These are phyloP conservation scores for Drosophila burlai DNA, from an alignment of 1,140 invertebrate species.

Conservation along the genomic window DNA sequence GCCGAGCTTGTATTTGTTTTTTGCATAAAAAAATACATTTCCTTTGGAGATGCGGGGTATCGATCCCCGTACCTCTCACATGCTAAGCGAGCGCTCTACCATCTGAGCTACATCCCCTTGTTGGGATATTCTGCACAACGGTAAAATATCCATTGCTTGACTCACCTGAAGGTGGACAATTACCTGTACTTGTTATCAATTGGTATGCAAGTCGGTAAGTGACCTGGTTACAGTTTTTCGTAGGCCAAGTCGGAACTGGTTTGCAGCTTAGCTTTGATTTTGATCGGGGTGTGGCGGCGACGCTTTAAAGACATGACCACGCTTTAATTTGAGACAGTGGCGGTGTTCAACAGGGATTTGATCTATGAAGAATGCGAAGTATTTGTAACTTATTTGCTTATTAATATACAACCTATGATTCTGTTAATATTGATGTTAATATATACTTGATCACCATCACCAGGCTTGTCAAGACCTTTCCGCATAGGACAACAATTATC, in stretches of 20 bases:
- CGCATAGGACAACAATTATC: background rate
- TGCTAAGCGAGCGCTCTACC: conserved; percentile 94
- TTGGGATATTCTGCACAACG: conserved; percentile 7
- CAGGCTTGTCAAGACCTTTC: background rate
- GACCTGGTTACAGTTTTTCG: conserved; percentile 24
- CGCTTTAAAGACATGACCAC: conserved; percentile 26
- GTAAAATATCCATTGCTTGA: conserved; percentile 19
- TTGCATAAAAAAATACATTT: conserved; percentile 13
- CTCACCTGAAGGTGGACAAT: conserved; percentile 23
- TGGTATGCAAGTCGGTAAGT: conserved; percentile 35
- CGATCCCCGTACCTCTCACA: conserved; percentile 93
- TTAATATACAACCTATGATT: background rate
- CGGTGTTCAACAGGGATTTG: background rate
- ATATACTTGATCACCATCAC: background rate
- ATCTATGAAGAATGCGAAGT: background rate
- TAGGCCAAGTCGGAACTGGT: conserved; percentile 61
- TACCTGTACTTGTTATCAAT: conserved; percentile 33
- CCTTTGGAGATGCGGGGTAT: conserved; percentile 89
- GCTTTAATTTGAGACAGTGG: conserved; percentile 11
- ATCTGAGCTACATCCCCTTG: conserved; percentile 86
- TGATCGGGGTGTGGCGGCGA: conserved; percentile 42
- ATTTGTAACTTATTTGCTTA: background rate
- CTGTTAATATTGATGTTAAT: background rate
- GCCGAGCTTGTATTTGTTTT: conserved; percentile 13
- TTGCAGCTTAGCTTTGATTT: conserved; percentile 36